phyloP scores from a whole-genome alignment of 2,113 vertebrate genomes.

The Onychorhynchus coronatus region DNA sequence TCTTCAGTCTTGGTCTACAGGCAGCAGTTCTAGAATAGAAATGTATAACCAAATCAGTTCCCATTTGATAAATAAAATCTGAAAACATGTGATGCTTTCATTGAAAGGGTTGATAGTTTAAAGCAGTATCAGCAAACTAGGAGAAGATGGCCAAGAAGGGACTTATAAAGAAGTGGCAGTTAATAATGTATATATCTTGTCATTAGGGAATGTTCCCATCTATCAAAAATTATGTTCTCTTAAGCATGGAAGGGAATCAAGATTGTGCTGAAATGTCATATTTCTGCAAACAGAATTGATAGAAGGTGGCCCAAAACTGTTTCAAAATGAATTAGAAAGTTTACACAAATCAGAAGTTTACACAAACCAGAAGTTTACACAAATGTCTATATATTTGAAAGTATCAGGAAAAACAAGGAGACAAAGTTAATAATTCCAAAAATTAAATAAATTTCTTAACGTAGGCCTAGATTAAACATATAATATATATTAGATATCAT shows the following conservation, averaged over 20 bases:
- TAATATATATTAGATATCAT: background rate
- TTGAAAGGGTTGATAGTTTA: background rate
- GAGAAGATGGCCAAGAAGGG: background rate
- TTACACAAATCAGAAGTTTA: background rate
- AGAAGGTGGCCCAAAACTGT: background rate
- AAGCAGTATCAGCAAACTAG: background rate
- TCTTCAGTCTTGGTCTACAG: background rate
- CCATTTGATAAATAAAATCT: background rate
- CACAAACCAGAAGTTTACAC: background rate
- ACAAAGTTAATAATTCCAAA: background rate
- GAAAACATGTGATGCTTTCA: background rate
- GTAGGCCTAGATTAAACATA: background rate
- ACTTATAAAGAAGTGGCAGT: background rate
- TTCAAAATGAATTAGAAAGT: background rate
- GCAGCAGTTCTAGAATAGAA: background rate
- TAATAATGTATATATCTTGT: background rate
- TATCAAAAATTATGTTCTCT: background rate
- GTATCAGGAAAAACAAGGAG: background rate
- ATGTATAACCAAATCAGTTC: background rate
- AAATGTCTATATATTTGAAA: background rate
- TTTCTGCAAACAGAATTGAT: background rate
- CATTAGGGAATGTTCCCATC: background rate
- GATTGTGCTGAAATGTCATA: background rate
- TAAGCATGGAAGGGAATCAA: background rate
- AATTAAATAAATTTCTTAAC: background rate